Evolutionary conservation across 2,888 invertebrate genomes (phyloP).

Genomic region (Limnephilus auricula): DNA sequence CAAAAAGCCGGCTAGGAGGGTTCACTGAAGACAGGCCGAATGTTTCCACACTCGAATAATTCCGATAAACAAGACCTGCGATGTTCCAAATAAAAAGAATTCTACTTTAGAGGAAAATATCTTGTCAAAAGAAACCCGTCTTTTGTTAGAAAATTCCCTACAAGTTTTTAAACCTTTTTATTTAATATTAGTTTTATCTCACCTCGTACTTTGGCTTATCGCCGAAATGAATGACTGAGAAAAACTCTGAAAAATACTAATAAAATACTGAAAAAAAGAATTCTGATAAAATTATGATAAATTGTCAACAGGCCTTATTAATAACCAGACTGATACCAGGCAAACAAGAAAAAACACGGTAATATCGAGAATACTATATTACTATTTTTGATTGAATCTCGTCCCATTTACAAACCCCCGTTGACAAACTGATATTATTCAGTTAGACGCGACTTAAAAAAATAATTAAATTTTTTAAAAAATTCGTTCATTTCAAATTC

Average conservation of each 20-base stretch:
- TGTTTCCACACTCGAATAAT: neutral
- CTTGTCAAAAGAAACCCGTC: neutral
- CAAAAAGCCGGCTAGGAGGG: neutral
- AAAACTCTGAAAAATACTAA: no score
- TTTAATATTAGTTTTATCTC: neutral
- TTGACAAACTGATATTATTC: no score
- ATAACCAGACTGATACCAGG: neutral
- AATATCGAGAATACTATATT: neutral
- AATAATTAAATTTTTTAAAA: no score
- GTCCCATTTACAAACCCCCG: no score
- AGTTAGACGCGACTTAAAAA: no score
- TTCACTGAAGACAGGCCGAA: neutral
- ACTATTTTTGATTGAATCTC: neutral
- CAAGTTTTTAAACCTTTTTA: neutral
- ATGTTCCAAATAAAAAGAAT: neutral
- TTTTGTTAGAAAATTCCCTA: neutral
- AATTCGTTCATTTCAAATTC: neutral
- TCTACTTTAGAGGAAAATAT: neutral
- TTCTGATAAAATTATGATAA: neutral
- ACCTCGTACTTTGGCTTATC: neutral
- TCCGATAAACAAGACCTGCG: neutral
- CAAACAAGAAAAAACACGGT: neutral
- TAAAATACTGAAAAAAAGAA: no score
- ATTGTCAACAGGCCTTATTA: neutral
- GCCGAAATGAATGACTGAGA: neutral